phyloP scores from a whole-genome alignment of 1,140 invertebrate genomes.

The Aphaenogaster ashmeadi region DNA sequence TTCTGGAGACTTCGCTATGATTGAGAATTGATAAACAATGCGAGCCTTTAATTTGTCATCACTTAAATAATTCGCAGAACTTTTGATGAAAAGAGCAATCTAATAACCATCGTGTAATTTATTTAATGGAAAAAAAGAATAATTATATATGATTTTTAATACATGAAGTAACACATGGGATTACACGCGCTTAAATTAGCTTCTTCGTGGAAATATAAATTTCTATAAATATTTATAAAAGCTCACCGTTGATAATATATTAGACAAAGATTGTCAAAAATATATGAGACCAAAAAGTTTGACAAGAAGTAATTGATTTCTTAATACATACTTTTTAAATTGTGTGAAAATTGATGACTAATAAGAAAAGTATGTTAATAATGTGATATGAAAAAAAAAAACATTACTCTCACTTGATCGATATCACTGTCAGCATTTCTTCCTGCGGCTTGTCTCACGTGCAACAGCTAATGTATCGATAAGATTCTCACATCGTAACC shows the following conservation, averaged over 20 bases:
- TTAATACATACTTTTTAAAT: not conserved
- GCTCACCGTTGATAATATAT: not conserved
- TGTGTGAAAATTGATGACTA: not conserved
- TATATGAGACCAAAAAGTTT: not conserved
- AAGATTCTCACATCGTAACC: not conserved
- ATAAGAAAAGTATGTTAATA: not conserved
- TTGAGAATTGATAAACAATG: not conserved
- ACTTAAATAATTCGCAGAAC: not conserved
- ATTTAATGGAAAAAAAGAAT: not conserved
- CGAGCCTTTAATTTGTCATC: not conserved
- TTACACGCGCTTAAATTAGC: not conserved
- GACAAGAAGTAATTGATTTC: not conserved
- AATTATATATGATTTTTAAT: not conserved
- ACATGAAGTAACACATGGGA: not conserved
- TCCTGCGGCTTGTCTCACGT: not conserved
- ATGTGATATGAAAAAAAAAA: not conserved
- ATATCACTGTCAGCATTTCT: not conserved
- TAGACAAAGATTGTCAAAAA: not conserved
- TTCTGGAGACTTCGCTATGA: not conserved
- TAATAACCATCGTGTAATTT: not conserved
- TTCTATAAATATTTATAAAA: constrained; percentile 2
- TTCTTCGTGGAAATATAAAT: not conserved
- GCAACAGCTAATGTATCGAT: not conserved
- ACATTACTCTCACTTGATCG: not conserved
- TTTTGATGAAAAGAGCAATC: not conserved